These are phyloP conservation scores for Nibea coibor DNA, from an alignment of 2,113 vertebrate genomes.

Conservation along the genomic window DNA sequence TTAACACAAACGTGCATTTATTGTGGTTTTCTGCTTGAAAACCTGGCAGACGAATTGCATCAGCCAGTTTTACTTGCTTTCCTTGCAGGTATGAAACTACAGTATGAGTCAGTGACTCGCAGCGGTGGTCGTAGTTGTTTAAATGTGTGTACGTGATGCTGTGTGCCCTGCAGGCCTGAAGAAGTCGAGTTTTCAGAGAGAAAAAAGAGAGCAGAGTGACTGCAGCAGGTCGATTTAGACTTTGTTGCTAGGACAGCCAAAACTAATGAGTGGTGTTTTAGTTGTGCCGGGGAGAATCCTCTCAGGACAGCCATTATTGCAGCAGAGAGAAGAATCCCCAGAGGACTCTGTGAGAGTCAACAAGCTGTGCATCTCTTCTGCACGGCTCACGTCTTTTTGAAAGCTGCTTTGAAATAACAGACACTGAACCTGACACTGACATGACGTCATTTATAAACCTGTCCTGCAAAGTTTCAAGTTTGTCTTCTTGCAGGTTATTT, in stretches of 20 bases:
- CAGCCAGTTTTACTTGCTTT: conserved; percentile 17
- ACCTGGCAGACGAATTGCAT: conserved; percentile 24
- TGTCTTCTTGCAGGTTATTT: background rate
- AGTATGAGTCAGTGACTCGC: conserved; percentile 13
- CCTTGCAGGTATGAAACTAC: conserved; percentile 17
- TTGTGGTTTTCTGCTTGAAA: background rate
- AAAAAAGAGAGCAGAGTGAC: background rate
- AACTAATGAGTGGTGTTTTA: conserved; percentile 76
- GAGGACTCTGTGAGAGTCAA: conserved; percentile 72
- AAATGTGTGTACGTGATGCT: no score
- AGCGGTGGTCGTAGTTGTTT: background rate
- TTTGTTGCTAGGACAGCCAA: conserved; percentile 70
- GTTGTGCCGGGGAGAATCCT: conserved; percentile 45
- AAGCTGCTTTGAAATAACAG: background rate
- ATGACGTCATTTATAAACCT: background rate
- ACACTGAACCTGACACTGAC: background rate
- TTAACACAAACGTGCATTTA: background rate
- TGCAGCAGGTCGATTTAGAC: conserved; percentile 15
- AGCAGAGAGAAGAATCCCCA: conserved; percentile 59
- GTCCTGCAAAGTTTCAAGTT: background rate
- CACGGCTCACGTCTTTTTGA: background rate
- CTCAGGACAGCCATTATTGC: conserved; percentile 63
- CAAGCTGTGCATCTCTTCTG: conserved; percentile 60
- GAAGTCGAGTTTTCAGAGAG: conserved; percentile 3
- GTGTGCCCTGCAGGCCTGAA: background rate